Evolutionary conservation across 2,113 vertebrate species (phyloP).

Genomic region (Alligator sinensis): DNA sequence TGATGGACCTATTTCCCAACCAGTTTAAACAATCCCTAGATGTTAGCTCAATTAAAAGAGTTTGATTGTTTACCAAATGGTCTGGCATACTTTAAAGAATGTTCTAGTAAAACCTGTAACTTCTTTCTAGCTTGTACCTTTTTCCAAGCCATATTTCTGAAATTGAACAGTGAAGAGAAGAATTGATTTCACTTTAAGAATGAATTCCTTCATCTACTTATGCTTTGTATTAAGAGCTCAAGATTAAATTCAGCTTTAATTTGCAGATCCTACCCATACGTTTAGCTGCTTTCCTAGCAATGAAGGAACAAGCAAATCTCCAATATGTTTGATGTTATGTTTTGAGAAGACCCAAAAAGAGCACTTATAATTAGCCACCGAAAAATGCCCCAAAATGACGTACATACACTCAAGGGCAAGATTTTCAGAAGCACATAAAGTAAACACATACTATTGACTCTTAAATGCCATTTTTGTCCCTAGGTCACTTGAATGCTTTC

Average conservation of each 20-base stretch:
- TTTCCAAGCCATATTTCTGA: not conserved
- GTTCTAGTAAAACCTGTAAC: not conserved
- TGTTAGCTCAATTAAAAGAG: not conserved
- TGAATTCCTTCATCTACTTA: not conserved
- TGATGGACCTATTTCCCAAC: not conserved
- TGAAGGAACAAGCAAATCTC: not conserved
- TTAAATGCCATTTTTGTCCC: not conserved
- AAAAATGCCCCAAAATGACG: not conserved
- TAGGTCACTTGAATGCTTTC: not conserved
- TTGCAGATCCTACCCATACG: not conserved
- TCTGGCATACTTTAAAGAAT: not conserved
- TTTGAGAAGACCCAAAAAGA: not conserved
- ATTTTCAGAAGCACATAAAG: not conserved
- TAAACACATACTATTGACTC: not conserved
- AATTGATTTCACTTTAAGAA: not conserved
- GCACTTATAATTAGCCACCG: not conserved
- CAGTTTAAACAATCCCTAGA: not conserved
- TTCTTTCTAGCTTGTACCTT: not conserved
- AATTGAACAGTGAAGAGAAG: not conserved
- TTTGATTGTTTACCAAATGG: not conserved
- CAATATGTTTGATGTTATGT: not conserved
- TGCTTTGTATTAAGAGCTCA: not conserved
- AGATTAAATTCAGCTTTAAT: not conserved
- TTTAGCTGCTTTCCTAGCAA: not conserved
- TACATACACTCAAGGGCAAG: not conserved